phyloP scores from a whole-genome alignment of 2,797 vertebrate species.

The Eleutherodactylus coqui region DNA sequence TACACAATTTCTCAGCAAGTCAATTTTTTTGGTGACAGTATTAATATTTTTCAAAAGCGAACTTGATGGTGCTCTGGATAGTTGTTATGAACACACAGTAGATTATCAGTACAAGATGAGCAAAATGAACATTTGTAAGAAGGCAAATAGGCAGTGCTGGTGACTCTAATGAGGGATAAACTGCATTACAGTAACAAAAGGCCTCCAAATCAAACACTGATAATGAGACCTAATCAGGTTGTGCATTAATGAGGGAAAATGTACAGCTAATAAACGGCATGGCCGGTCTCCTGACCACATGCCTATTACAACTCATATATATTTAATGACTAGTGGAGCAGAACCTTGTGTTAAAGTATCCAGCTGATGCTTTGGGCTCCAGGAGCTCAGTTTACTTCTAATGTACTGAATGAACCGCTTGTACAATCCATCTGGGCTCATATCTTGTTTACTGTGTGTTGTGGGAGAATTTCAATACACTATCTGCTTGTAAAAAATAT shows the following conservation, averaged over 20 bases:
- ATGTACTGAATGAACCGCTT: slow-evolving; percentile 72
- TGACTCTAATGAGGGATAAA: slow-evolving; percentile 73
- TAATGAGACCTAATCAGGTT: slow-evolving; percentile 86
- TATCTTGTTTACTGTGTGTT: not conserved
- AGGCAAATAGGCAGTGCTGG: slow-evolving; percentile 60
- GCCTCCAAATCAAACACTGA: slow-evolving; percentile 73
- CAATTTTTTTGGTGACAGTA: not conserved
- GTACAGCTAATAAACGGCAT: slow-evolving; percentile 85
- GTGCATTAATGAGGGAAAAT: slow-evolving; percentile 86
- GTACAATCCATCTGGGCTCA: not conserved
- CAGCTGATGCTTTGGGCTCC: slow-evolving; percentile 74
- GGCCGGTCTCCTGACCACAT: slow-evolving; percentile 82
- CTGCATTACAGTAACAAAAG: slow-evolving; percentile 74
- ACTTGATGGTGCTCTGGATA: not conserved
- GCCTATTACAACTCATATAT: slow-evolving; percentile 91
- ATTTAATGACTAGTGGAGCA: slow-evolving; percentile 88
- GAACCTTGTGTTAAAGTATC: slow-evolving; percentile 85
- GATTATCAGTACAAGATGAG: not conserved
- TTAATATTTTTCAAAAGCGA: not conserved
- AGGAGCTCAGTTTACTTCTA: slow-evolving; percentile 74
- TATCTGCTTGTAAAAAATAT: slow-evolving; percentile 8
- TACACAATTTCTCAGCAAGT: not conserved
- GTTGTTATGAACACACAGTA: not conserved
- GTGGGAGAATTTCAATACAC: not conserved
- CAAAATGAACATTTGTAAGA: slow-evolving; percentile 18